Percentiles rank a stretch among this genome's conserved stretches.
These are phyloP conservation scores for Steinernema feltiae DNA, from an alignment of 1,140 invertebrate genomes.

Conservation along the genomic window DNA sequence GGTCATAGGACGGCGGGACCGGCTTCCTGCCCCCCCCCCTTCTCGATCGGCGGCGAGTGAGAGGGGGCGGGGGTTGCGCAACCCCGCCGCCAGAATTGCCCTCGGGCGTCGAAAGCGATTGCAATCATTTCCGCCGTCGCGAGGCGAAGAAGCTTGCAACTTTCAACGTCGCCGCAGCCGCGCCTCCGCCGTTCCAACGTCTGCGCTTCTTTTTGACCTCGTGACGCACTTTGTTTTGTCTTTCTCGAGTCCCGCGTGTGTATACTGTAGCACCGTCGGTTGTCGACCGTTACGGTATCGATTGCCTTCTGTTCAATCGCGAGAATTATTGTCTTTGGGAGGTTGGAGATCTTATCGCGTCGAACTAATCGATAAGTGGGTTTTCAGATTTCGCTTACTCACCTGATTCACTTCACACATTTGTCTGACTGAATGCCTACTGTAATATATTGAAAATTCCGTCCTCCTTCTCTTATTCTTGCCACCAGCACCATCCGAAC, in stretches of 20 bases:
- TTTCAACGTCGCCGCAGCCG: not conserved
- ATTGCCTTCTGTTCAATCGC: too few species aligned
- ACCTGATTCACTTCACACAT: not conserved
- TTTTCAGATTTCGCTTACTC: conserved; percentile 10
- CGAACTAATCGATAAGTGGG: conserved; percentile 7
- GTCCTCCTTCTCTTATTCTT: conserved; percentile 5
- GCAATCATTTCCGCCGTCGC: conserved; percentile 9
- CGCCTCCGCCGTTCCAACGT: not conserved
- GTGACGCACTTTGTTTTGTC: conserved; percentile 13
- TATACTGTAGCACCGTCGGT: not conserved
- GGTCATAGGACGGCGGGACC: conserved; percentile 10
- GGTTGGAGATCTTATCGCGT: not conserved
- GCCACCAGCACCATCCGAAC: not conserved
- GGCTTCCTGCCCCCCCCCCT: not conserved
- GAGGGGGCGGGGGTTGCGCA: not conserved
- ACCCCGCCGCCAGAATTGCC: not conserved
- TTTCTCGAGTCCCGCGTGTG: too few species aligned
- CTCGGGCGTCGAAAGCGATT: too few species aligned
- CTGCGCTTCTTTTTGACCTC: not conserved
- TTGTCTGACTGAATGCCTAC: too few species aligned
- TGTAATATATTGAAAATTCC: too few species aligned
- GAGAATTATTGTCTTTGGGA: not conserved
- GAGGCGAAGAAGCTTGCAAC: not conserved
- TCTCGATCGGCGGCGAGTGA: not conserved
- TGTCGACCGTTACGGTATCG: not conserved